Conservation (phyloP, 1,140 invertebrate genomes). For the Orussus abietinus region DNA sequence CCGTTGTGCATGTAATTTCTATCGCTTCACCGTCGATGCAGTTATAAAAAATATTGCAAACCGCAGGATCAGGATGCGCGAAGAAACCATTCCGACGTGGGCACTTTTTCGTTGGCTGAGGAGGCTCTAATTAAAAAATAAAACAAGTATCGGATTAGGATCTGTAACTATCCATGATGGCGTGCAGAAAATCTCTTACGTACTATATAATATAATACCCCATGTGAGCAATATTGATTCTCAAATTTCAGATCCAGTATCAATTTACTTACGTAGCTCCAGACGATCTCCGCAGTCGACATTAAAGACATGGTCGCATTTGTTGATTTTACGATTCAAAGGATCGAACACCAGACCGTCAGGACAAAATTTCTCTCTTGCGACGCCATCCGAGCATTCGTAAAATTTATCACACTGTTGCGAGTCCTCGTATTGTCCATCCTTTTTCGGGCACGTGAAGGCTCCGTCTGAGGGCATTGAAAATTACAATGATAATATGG, state of each 20-base stretch:
- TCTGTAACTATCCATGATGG: too few species aligned
- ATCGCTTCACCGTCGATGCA: constrained; percentile 80
- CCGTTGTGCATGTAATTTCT: constrained; percentile 77
- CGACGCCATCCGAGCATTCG: constrained; percentile 69
- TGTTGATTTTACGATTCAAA: constrained; percentile 76
- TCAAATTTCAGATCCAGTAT: too few species aligned
- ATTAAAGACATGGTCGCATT: constrained; percentile 87
- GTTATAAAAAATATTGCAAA: constrained; percentile 85
- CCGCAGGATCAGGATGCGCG: constrained; percentile 73
- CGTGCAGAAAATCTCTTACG: too few species aligned
- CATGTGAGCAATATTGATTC: too few species aligned
- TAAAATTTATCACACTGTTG: constrained; percentile 84
- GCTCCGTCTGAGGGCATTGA: constrained; percentile 60
- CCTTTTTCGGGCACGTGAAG: constrained; percentile 70
- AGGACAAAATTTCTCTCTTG: constrained; percentile 73
- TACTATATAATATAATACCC: too few species aligned
- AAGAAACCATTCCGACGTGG: constrained; percentile 85
- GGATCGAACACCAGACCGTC: constrained; percentile 85
- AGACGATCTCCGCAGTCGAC: constrained; percentile 81
- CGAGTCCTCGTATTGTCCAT: constrained; percentile 75
- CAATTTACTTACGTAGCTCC: constrained; percentile 87
- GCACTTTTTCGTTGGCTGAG: constrained; percentile 68
- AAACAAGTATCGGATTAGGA: constrained; percentile 11
- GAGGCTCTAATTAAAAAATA: constrained; percentile 61
- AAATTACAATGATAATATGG: too few species aligned